These are phyloP conservation scores for Melanotaenia maccullochi DNA, from an alignment of 2,797 vertebrate genomes.

Conservation along the genomic window DNA sequence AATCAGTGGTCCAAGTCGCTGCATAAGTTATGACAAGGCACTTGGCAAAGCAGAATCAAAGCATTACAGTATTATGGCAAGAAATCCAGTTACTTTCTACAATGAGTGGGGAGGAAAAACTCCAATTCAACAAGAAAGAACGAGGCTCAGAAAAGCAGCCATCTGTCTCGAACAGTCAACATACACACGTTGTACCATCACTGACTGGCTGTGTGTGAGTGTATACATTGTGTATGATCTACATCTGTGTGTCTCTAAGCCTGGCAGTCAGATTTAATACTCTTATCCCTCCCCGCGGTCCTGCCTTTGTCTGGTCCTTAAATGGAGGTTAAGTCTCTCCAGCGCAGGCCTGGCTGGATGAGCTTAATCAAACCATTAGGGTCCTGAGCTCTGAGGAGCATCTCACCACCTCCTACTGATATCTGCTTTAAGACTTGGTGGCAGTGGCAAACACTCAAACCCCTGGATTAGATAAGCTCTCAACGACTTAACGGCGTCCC, in stretches of 20 bases:
- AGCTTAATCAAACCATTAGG: slow-evolving; percentile 87
- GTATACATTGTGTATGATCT: slow-evolving; percentile 44
- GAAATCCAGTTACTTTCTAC: not conserved
- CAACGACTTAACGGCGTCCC: slow-evolving; percentile 53
- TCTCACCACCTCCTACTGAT: slow-evolving; percentile 77
- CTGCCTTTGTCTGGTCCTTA: slow-evolving; percentile 88
- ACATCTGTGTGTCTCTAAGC: slow-evolving; percentile 62
- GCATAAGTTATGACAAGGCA: not conserved
- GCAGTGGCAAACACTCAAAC: slow-evolving; percentile 66
- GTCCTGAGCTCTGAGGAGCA: slow-evolving; percentile 80
- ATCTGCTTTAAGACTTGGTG: slow-evolving; percentile 76
- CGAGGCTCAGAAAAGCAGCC: not conserved
- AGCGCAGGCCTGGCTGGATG: slow-evolving; percentile 74
- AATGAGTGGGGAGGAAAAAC: not conserved
- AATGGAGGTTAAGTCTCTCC: slow-evolving; percentile 87
- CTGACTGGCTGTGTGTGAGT: slow-evolving; percentile 23
- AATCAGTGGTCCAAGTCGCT: not conserved
- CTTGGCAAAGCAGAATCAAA: not conserved
- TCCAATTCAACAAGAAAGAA: not conserved
- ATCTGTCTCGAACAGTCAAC: not conserved
- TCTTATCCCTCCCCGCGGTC: slow-evolving; percentile 76
- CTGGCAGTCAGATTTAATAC: slow-evolving; percentile 74
- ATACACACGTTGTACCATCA: slow-evolving; percentile 9
- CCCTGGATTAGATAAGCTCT: slow-evolving; percentile 72
- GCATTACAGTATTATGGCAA: not conserved